Evolutionary conservation across 2,797 vertebrate species (phyloP).

Genomic region (Coregonus ussuriensis): DNA sequence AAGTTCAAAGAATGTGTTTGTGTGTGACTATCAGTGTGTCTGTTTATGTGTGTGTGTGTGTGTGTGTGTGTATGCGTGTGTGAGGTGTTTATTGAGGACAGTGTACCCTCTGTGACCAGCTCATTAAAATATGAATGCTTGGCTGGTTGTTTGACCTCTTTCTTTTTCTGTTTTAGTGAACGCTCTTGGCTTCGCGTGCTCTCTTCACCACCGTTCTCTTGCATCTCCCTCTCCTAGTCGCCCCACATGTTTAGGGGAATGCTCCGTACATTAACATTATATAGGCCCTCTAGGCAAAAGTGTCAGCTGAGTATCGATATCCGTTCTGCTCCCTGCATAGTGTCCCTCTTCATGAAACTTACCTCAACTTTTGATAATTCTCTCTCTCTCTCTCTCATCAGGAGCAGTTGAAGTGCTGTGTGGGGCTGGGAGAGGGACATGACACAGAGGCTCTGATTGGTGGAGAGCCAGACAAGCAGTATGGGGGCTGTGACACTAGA

Average conservation of each 20-base stretch:
- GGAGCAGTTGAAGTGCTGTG: constrained; percentile 77
- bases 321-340: not conserved
- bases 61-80: constrained; percentile 14
- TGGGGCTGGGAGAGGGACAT: constrained; percentile 58
- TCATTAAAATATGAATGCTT: constrained; percentile 74
- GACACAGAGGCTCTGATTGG: constrained; percentile 80
- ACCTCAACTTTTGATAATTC: not conserved
- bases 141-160: constrained; percentile 56
- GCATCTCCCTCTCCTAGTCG: not conserved
- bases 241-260: not conserved
- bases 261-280: not conserved
- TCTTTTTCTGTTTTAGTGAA: constrained; percentile 45
- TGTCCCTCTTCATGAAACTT: not conserved
- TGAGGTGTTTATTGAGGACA: constrained; percentile 58
- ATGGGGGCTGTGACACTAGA: constrained; percentile 67
- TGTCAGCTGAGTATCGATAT: not conserved
- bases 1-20: constrained; percentile 49
- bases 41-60: constrained; percentile 42
- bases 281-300: not conserved
- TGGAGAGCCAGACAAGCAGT: constrained; percentile 68
- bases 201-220: not conserved
- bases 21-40: not conserved
- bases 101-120: constrained; percentile 62
- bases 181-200: constrained; percentile 46
- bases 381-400: constrained; percentile 50